phyloP scores from a whole-genome alignment of 2,797 vertebrate genomes.

The Phoebastria nigripes region DNA sequence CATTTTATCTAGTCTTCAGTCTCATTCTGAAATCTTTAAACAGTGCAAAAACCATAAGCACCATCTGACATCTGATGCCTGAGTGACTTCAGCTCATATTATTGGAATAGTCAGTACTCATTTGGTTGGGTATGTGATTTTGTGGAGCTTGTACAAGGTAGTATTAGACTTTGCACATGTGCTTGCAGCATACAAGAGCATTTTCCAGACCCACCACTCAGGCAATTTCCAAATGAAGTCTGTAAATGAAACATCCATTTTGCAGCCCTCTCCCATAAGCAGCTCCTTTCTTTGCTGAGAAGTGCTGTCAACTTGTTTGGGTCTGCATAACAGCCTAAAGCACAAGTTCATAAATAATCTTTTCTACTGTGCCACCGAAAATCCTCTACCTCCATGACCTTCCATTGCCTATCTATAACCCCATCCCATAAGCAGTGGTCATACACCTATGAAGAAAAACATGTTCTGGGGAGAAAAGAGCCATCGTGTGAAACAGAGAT shows the following conservation, averaged over 20 bases:
- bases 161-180: not conserved
- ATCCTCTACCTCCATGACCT: not conserved
- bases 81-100: not conserved
- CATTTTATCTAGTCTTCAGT: not conserved
- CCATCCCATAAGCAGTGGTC: not conserved
- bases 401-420: not conserved
- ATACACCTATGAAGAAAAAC: not conserved
- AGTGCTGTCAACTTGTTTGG: not conserved
- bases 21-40: not conserved
- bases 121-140: not conserved
- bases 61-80: not conserved
- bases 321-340: not conserved
- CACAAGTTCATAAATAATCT: not conserved
- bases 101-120: not conserved
- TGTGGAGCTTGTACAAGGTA: not conserved
- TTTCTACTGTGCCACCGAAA: not conserved
- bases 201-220: not conserved
- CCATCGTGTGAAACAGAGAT: fast-evolving
- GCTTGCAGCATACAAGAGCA: not conserved
- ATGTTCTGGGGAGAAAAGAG: not conserved
- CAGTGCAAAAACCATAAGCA: not conserved
- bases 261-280: not conserved
- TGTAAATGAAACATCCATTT: not conserved
- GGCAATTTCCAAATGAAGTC: not conserved
- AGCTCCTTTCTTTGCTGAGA: not conserved